Conservation (phyloP, 1,140 invertebrate genomes). For the Bombus sylvicola region DNA sequence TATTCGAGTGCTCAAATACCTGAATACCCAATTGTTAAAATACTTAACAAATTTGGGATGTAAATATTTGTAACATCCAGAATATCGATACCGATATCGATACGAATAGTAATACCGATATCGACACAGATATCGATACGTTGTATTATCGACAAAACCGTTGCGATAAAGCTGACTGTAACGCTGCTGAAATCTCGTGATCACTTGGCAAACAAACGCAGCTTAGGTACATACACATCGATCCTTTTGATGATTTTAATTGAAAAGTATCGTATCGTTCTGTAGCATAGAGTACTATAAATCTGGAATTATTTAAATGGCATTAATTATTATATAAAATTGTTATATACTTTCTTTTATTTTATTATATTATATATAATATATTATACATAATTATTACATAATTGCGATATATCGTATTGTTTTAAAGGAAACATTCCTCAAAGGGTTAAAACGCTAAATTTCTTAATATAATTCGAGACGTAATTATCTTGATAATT, state of each 20-base stretch:
- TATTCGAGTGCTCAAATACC: not conserved
- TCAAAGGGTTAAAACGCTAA: slow-evolving; percentile 9
- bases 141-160: not conserved
- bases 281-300: not conserved
- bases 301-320: not conserved
- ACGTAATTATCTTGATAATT: no score
- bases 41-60: not conserved
- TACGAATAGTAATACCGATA: not conserved
- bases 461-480: not conserved
- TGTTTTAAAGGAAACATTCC: not conserved
- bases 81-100: not conserved
- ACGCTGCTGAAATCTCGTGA: not conserved
- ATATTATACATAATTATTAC: not conserved
- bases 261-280: no score
- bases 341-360: not conserved
- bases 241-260: not conserved
- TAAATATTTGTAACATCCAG: not conserved
- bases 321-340: not conserved
- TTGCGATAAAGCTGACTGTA: not conserved
- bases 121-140: not conserved
- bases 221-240: not conserved
- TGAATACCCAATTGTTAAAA: not conserved
- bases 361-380: not conserved
- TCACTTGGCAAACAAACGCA: not conserved
- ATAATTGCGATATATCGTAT: not conserved